Base-by-base conservation (phyloP, 2,797 vertebrate species). In the Meriones psammophilus region DNA sequence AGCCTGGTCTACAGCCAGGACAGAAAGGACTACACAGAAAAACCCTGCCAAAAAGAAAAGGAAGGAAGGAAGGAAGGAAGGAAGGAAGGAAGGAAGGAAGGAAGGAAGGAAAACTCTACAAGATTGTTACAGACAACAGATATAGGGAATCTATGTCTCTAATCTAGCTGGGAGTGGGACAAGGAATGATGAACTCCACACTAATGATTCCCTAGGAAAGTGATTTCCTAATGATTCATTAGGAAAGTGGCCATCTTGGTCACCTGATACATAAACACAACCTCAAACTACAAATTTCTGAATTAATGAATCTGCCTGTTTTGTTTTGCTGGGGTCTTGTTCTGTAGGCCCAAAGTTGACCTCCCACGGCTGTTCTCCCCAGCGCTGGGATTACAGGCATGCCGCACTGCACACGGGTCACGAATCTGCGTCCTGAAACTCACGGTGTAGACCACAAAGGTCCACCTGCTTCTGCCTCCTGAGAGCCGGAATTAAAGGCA, bases 211-310 rank as follows among this genome's bases (percentile, higher is more conserved):
- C 50, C 50, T 50, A 50, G 50, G 50, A 50, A 50, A 50, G 50
- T 50, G 50, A 50, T 50, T 50, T 50, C 9, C 50, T 50, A 50
- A 50, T 50, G 50, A 50, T 50, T 50, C 50, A 50, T 15, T 91
- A 54, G 46, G 89, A 95, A 91, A 89, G 83, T 58, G 50, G 17
- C 14, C 93, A 76, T 76, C 36, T 54, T 39, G 71, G 15, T 62
- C 46, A 42, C 36, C 71, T 26, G 87, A 64, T 56, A 74, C 39
- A 39, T 39, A 93, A 93, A 96, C 8, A 84, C 4, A 77, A 30
- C 24, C 86, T 94, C 42, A 94, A 93, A 84, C 64, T 68, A 71
- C 39, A 73, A 84, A 33, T 73, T 94, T 96, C 46, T 90, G 62
- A 93, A 92, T 79, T 73, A 68, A 22, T 39, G 24, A 88, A 36